Base-by-base conservation (phyloP, 2,113 vertebrate species). In the Heterochromis multidens region DNA sequence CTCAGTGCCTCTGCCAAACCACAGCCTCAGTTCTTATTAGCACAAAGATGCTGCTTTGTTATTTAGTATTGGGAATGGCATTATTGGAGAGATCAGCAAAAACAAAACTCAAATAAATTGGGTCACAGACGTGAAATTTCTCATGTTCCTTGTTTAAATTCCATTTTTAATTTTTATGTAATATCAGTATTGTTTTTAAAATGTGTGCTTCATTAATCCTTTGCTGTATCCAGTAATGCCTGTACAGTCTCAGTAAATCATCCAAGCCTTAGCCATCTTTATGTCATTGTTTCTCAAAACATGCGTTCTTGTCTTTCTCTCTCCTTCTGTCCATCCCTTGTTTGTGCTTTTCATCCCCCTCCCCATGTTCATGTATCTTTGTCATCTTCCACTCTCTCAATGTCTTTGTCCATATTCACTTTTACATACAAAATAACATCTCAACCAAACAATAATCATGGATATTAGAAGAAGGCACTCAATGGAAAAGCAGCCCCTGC, bases 161-260 rank as follows among this genome's bases (percentile, higher is more conserved):
- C 5, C 14, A 43, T 79, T 70, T 79, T 25, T 0, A 23, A n/a
- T 76, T 17, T 21, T 63, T 63, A 17, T 82, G 49, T 3, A 59
- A 1, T n/a, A 46, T 8, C 77, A 8, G 25, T 65, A 12, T 4
- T 46, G 76, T 46, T n/a, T 57, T 46, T 61, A 25, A 84, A 54
- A 33, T 4, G 4, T 74, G 67, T 31, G 5, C 67, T 29, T 52
- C 6, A 19, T 9, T 23, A 70, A 63, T 79, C 31, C 1, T 74
- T 27, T 87, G 94, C 95, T 96, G 94, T 94, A 95, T 96, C 96
- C 95, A 96, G 95, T 96, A 95, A 96, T 96, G 94, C 95, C 95
- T 95, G 90, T 86, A 81, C 93, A 92, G 94, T 94, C 95, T 95
- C 94, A 95, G 91, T 94, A 89, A 95, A 93, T 94, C 91, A 93